Evolutionary conservation across 2,797 vertebrate genomes (phyloP).

Genomic region (Xenentodon cancila): DNA sequence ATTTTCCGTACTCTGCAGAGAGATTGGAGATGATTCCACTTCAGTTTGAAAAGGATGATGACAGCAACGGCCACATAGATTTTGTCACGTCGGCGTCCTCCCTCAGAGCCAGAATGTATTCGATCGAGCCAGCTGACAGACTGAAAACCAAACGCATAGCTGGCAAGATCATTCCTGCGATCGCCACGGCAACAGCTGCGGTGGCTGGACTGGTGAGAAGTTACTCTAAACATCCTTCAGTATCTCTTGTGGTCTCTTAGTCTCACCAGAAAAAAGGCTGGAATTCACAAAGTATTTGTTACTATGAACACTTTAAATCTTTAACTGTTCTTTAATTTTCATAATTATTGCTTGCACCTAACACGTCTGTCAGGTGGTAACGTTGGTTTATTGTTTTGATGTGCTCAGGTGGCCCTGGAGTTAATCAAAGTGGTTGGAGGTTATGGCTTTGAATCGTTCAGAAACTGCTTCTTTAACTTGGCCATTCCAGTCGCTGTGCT

Average conservation of each 20-base stretch:
- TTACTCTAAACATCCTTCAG: background rate
- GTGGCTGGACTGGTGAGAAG: slow-evolving; percentile 93
- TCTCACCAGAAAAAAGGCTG: too few relatives aligned
- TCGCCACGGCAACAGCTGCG: slow-evolving; percentile 96
- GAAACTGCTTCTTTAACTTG: slow-evolving; percentile 98
- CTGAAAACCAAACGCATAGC: slow-evolving; percentile 98
- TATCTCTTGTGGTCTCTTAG: too few relatives aligned
- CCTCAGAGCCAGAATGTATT: slow-evolving; percentile 94
- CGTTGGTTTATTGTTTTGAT: background rate
- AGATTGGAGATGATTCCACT: slow-evolving; percentile 87
- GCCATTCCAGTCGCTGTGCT: slow-evolving; percentile 96
- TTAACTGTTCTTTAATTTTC: background rate
- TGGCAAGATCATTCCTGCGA: slow-evolving; percentile 98
- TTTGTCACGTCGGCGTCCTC: slow-evolving; percentile 93
- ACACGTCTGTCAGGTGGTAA: background rate
- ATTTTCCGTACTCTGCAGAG: slow-evolving; percentile 67
- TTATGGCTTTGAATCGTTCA: slow-evolving; percentile 90
- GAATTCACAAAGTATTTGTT: too few relatives aligned
- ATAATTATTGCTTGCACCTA: too few relatives aligned
- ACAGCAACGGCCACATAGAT: slow-evolving; percentile 93
- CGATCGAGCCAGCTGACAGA: slow-evolving; percentile 92
- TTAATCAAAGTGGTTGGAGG: slow-evolving; percentile 92
- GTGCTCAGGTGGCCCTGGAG: slow-evolving; percentile 90
- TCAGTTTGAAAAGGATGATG: slow-evolving; percentile 96
- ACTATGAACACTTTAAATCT: too few relatives aligned